Evolutionary conservation across 2,888 invertebrate genomes (phyloP), one percentile per base, ranked within the genome.

Genomic region (Lomographa bimaculata): DNA sequence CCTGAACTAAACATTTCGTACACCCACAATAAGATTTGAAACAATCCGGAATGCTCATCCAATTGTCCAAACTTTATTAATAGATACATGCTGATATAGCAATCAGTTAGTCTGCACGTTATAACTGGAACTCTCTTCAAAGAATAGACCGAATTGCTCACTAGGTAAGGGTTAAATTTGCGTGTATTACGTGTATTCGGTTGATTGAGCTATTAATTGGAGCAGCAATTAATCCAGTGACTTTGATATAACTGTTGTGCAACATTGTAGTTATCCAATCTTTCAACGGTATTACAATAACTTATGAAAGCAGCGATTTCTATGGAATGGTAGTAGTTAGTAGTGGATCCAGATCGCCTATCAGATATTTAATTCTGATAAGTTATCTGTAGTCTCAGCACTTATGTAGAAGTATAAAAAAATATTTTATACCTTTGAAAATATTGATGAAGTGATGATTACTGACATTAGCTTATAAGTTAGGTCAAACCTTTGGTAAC

Each of bases 131-230:
- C 5, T 12, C 9, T 6, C 7, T 18, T 21, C 5, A 12, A 4
- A 41, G 30, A 11, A 7, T 10, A 23, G 14, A 10, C 14, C 23
- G 21, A 36, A 28, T 2, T 5, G 0, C 5, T n/a, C 14, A 2
- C 7, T 16, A 30, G 36, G 39, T 46, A 39, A 21, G 39, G 28
- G 4, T 26, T 16, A 34, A 8, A 21, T 34, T 39, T 12, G 33
- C 7, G 16, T 29, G 34, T 34, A 29, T 26, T 10, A 37, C 10
- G 37, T 16, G 50, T 41, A 21, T 42, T 39, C 39, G 45, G 50
- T 50, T 54, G 55, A 50, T 48, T 46, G 50, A 45, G 48, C 44
- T 23, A 45, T 51, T 52, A 54, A 58, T 58, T 54, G 49, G 49
- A 47, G 46, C 46, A 50, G 37, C 54, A 49, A 54, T 55, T 55